Percentiles rank a stretch among this genome's conserved stretches.
These are phyloP conservation scores for Oopsacas minuta DNA, from an alignment of 37 sponge, comb jelly and placozoan species.

Conservation along the genomic window DNA sequence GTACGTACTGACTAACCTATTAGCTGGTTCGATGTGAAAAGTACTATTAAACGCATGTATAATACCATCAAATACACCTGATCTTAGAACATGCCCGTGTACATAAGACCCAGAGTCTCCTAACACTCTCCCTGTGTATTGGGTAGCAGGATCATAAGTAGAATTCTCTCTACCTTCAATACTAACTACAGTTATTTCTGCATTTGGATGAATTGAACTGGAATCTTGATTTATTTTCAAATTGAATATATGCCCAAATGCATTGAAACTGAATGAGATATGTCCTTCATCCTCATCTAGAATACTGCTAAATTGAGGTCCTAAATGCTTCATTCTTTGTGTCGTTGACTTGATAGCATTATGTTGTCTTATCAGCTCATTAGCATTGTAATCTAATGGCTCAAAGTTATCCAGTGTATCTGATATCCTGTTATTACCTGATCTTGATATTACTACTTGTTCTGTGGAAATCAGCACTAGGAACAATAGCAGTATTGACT, in stretches of 20 bases:
- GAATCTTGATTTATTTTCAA: not conserved
- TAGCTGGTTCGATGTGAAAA: constrained; percentile 31
- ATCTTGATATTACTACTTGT: too few relatives aligned
- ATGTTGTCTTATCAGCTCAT: not conserved
- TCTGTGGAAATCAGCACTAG: not conserved
- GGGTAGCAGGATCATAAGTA: constrained; percentile 34
- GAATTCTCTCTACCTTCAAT: not conserved
- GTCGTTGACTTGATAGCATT: not conserved
- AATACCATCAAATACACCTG: constrained; percentile 44
- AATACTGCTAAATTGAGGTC: not conserved
- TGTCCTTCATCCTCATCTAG: not conserved
- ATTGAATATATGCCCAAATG: not conserved
- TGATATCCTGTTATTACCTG: too few relatives aligned
- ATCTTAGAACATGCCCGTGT: constrained; percentile 34
- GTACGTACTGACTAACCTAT: constrained; percentile 9
- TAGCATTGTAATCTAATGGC: not conserved
- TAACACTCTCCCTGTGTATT: constrained; percentile 34
- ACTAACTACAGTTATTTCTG: not conserved
- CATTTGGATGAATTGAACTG: not conserved
- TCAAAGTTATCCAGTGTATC: not conserved
- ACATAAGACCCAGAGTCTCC: constrained; percentile 30
- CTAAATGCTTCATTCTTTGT: not conserved
- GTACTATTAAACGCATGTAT: constrained; percentile 5
- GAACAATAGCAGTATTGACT: not conserved
- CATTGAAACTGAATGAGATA: not conserved